Conservation (phyloP, 2,113 vertebrate genomes). For the Cacatua alba region DNA sequence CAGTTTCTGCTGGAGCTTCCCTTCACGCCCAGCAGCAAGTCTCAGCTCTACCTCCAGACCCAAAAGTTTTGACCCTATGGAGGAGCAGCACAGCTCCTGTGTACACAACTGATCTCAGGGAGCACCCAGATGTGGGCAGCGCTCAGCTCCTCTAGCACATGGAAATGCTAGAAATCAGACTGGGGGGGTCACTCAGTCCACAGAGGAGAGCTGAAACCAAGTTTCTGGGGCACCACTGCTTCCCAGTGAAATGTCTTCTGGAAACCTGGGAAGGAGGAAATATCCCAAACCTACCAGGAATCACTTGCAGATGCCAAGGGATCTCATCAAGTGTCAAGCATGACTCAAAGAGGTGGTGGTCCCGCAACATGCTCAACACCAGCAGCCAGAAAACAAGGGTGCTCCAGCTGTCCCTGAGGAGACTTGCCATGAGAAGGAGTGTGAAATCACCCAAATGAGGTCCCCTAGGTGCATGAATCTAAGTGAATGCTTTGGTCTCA, state of each 20-base stretch:
- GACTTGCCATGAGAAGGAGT: neutral
- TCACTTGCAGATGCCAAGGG: neutral
- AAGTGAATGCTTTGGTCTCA: neutral
- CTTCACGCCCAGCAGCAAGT: accelerated
- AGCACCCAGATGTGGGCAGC: neutral
- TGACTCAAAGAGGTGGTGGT: neutral
- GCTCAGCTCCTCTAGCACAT: neutral
- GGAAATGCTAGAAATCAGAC: neutral
- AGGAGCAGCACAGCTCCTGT: neutral
- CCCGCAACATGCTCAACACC: neutral
- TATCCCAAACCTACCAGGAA: neutral
- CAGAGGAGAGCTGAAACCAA: neutral
- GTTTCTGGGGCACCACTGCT: neutral
- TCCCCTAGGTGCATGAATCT: neutral
- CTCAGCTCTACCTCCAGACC: neutral
- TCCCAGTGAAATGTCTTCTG: neutral
- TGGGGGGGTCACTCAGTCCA: neutral
- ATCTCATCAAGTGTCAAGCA: neutral
- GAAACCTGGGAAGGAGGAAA: neutral
- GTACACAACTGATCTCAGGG: neutral
- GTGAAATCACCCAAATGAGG: neutral
- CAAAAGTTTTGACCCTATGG: neutral
- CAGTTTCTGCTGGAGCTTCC: neutral
- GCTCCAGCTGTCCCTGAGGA: neutral
- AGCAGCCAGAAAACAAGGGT: neutral